Base-by-base conservation (phyloP, 2,797 vertebrate genomes). In the Argya squamiceps region DNA sequence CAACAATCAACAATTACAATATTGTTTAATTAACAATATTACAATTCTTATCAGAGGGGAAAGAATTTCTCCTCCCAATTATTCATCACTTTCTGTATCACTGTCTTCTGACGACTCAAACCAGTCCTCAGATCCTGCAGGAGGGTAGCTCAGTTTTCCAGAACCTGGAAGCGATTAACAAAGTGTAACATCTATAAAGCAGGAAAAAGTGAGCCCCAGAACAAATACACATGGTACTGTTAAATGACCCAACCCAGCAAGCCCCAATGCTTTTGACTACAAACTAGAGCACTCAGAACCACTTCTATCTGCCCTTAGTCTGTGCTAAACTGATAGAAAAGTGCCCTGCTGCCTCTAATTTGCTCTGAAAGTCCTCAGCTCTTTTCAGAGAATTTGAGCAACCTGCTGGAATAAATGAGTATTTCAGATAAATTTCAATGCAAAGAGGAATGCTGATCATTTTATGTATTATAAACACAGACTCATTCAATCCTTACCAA, bases 61-160 rank as follows among this genome's bases (percentile, higher is more conserved):
- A 41, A 59, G 29, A 22, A 13, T 12, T 34, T 32, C 36, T 55
- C 6, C 27, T 64, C 5, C 9, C 5, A 41, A 7, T 75, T 90
- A 97, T 3, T 97, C 92, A 46, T 98, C 98, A 6, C 97, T 98
- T 11, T 98, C 97, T 41, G 95, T 96, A 12, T 34, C 89, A 0
- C 91, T 95, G 9, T 89, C 76, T 3, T 90, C 96, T 29, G 73
- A 80, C 5, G n/a, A 55, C 15, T 93, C 68, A 53, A 74, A 50
- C 58, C 34, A 52, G 19, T 97, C 96, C 34, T 53, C 67, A 2
- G 52, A 13, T 69, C 76, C 63, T 44, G 74, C 74, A 81, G 34
- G 37, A 91, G 43, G 16, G 50, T 12, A n/a, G 46, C 52, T 18
- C 41, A 30, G 14, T 47, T 46, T 93, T 92, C 91, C 84, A 71